Evolutionary conservation across 2,888 invertebrate genomes (phyloP), one percentile per base, ranked within the genome.

Genomic region (Ochlodes sylvanus): DNA sequence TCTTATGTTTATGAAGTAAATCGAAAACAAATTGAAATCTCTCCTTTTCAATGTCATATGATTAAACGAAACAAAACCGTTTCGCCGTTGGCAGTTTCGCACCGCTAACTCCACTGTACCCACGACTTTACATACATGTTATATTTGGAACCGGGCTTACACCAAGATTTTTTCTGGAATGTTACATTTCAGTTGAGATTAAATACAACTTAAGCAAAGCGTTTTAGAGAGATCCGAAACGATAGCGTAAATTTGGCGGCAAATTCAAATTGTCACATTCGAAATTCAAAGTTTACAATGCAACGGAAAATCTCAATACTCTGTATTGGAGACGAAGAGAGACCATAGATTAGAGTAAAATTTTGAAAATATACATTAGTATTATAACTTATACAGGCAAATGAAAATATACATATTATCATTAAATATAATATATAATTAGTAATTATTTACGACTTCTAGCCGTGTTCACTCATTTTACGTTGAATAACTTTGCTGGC

Each of bases 141-240:
- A 54, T 68, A 68, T 72, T 70, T 68, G 68, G 68, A 89, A 58
- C 73, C 76, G 70, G 88, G 87, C 86, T 86, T 87, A 88, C 71
- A 80, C 80, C 82, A 80, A 86, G 81, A 78, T 80, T 80, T 84
- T 50, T 83, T 84, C 76, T 92, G 92, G 92, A 92, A 92, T 92
- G 92, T 92, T 81, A 82, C 78, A 86, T 91, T 91, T 82, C 91
- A 78, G 81, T 81, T 90, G 89, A 91, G 89, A 91, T 88, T 80
- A 83, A 76, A 76, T 79, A 75, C 70, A 78, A 73, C 67, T 79
- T 80, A 79, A 79, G 80, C 78, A 83, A n/a, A 88, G 82, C 83
- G 84, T 80, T 83, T 83, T 77, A 72, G 73, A 89, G 90, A 90
- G 90, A 90, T 91, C 89, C 82, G 74, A 74, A 71, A 71, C 70